Conservation (phyloP, 2,113 vertebrate species). For the Nannospalax galili region DNA sequence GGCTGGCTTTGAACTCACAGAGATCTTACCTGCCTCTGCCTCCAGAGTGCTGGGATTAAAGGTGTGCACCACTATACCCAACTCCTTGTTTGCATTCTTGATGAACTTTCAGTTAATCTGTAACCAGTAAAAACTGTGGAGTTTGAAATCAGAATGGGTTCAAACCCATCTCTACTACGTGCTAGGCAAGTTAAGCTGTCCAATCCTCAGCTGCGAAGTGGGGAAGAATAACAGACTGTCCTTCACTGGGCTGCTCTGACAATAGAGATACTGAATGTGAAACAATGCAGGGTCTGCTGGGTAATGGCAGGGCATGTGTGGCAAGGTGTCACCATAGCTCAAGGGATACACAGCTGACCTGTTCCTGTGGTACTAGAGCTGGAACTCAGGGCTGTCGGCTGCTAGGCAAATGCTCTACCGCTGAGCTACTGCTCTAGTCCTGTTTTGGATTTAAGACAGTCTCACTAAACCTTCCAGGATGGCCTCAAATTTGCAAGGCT, state of each 20-base stretch:
- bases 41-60: too few relatives aligned
- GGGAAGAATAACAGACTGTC: background rate
- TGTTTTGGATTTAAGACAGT: background rate
- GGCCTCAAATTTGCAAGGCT: background rate
- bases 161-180: conserved; percentile 4
- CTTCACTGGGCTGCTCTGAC: background rate
- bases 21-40: too few relatives aligned
- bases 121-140: background rate
- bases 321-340: background rate
- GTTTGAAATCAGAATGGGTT: conserved; percentile 8
- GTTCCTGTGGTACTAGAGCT: background rate
- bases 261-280: background rate
- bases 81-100: conserved; percentile 1
- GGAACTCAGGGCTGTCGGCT: background rate
- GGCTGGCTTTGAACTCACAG: too few relatives aligned
- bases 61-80: too few relatives aligned
- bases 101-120: background rate
- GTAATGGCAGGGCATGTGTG: background rate
- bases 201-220: background rate
- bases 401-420: too few relatives aligned
- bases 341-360: background rate
- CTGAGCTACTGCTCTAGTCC: background rate
- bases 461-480: background rate
- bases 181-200: background rate
- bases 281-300: accelerated